phyloP scores from a whole-genome alignment of 2,113 vertebrate genomes.

The Struthidea cinerea region DNA sequence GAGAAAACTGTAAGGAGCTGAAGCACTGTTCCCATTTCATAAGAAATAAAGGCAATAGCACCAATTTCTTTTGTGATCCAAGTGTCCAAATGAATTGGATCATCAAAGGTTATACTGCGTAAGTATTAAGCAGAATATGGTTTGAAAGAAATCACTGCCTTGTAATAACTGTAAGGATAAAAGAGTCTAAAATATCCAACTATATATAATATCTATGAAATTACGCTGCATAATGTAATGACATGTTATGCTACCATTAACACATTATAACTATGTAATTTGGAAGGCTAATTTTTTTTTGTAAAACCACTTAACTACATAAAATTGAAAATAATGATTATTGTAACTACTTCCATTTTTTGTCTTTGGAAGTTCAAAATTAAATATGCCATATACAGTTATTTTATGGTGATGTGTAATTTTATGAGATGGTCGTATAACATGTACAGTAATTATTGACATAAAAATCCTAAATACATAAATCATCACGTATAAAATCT shows the following conservation, averaged over 20 bases:
- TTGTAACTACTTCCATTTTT: constrained; percentile 77
- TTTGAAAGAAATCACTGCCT: constrained; percentile 71
- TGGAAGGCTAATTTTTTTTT: constrained; percentile 77
- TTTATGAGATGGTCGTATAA: constrained; percentile 74
- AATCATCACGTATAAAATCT: constrained; percentile 65
- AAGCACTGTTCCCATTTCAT: neutral
- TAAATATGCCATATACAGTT: constrained; percentile 74
- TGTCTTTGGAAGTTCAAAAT: constrained; percentile 74
- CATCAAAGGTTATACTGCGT: constrained; percentile 64
- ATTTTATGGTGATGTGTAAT: constrained; percentile 75
- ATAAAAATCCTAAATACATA: constrained; percentile 76
- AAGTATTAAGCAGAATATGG: constrained; percentile 69
- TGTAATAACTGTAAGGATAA: constrained; percentile 71
- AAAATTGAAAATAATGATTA: constrained; percentile 83
- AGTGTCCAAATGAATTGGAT: constrained; percentile 51
- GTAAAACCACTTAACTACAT: constrained; percentile 82
- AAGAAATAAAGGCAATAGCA: neutral
- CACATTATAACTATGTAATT: constrained; percentile 77
- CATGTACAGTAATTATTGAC: constrained; percentile 74
- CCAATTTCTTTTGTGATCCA: neutral
- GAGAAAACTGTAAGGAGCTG: neutral
- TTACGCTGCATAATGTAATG: constrained; percentile 79
- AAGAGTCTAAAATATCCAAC: constrained; percentile 72
- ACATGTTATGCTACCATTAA: constrained; percentile 81
- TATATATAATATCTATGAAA: constrained; percentile 77